A percentile compares a stretch with the other conserved stretches of the same genome.
These are phyloP conservation scores for Liolophura sinensis DNA, from an alignment of 1,140 invertebrate genomes.

Conservation along the genomic window DNA sequence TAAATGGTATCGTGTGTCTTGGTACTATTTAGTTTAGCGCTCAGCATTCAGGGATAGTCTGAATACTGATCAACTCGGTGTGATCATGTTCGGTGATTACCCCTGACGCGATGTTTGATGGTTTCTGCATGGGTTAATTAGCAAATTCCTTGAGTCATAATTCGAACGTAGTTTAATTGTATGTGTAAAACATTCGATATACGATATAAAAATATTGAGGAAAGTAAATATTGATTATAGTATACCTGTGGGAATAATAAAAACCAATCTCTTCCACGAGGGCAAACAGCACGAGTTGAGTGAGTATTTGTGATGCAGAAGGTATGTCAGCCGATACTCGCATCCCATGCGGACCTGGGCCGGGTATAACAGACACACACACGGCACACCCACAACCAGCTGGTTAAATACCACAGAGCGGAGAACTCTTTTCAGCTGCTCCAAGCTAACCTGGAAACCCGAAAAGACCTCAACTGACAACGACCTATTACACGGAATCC, in stretches of 20 bases:
- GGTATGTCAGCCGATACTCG: constrained; percentile 71
- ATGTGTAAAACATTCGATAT: too few relatives aligned
- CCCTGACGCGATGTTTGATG: too few relatives aligned
- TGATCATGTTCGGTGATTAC: too few relatives aligned
- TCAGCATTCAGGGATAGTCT: too few relatives aligned
- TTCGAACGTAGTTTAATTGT: too few relatives aligned
- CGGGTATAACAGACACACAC: constrained; percentile 67
- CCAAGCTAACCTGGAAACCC: constrained; percentile 32
- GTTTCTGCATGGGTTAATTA: too few relatives aligned
- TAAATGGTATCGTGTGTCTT: too few relatives aligned
- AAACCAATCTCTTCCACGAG: constrained; percentile 82
- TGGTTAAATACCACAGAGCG: constrained; percentile 77
- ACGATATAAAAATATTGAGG: too few relatives aligned
- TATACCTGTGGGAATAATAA: constrained; percentile 82
- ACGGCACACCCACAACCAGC: constrained; percentile 70
- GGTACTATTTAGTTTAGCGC: too few relatives aligned
- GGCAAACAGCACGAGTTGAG: constrained; percentile 75
- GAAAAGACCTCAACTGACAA: background rate
- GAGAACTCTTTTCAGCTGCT: constrained; percentile 64
- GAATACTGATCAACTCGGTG: too few relatives aligned
- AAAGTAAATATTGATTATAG: background rate
- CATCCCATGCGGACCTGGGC: constrained; percentile 72
- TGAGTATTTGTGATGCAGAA: constrained; percentile 75
- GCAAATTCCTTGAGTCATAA: too few relatives aligned
- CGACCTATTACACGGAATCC: background rate